These are phyloP conservation scores for Sander lucioperca DNA, from an alignment of 2,113 vertebrate genomes.

Conservation along the genomic window DNA sequence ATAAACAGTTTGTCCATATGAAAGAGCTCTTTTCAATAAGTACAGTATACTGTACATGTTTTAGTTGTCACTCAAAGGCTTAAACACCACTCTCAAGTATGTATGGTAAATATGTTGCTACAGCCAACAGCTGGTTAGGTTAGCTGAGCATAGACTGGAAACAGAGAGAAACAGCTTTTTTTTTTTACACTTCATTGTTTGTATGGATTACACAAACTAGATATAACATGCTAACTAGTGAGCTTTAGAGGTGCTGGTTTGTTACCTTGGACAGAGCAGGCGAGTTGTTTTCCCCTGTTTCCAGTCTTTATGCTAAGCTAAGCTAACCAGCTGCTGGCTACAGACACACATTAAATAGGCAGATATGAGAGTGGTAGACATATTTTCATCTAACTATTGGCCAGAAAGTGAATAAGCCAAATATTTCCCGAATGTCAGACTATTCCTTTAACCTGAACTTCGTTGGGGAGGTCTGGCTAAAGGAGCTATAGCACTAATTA, in stretches of 20 bases:
- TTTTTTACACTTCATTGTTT: neutral
- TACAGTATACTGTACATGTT: neutral
- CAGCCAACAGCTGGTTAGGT: neutral
- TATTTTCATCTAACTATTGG: neutral
- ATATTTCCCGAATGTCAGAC: neutral
- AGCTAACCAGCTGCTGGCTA: neutral
- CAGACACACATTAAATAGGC: neutral
- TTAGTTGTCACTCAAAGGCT: neutral
- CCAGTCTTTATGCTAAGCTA: neutral
- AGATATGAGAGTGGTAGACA: neutral
- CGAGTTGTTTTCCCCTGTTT: neutral
- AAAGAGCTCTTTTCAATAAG: neutral
- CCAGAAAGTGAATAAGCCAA: neutral
- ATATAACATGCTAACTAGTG: neutral
- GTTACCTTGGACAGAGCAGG: conserved; percentile 2
- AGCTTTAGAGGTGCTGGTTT: neutral
- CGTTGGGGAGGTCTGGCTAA: neutral
- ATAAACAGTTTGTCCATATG: conserved; percentile 8
- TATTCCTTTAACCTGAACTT: neutral
- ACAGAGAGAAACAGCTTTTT: neutral
- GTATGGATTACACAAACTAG: neutral
- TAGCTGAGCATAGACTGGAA: no score
- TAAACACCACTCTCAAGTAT: neutral
- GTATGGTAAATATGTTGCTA: neutral
- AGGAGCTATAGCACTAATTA: neutral